Evolutionary conservation across 2,888 invertebrate genomes (phyloP).

Genomic region (Bhutanitis thaidina): DNA sequence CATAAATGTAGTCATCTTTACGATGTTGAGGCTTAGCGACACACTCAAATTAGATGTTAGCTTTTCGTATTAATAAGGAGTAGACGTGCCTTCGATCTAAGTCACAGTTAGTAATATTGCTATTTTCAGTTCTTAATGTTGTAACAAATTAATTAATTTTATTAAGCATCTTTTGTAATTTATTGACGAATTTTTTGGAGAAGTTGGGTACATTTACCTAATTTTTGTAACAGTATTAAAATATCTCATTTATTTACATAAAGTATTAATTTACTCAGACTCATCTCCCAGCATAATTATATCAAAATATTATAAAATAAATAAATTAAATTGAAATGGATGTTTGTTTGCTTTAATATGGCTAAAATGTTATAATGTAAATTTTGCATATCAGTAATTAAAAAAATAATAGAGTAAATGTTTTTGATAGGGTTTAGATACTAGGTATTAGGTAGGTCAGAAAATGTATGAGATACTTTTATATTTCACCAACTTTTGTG

Average conservation of each 20-base stretch:
- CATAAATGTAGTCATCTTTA: too few relatives aligned
- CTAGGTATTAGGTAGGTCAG: too few relatives aligned
- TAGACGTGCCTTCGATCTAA: conserved; percentile 9
- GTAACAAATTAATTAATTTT: background rate
- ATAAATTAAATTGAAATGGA: background rate
- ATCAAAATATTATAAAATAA: conserved; percentile 6
- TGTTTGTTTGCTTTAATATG: background rate
- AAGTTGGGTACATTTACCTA: conserved; percentile 5
- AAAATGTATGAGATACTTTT: too few relatives aligned
- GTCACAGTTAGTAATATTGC: background rate
- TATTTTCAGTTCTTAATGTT: background rate
- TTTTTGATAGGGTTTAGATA: too few relatives aligned
- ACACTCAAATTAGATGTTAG: too few relatives aligned
- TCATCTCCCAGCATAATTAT: background rate
- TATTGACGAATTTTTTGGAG: background rate
- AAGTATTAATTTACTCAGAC: conserved; percentile 7
- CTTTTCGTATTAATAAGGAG: background rate
- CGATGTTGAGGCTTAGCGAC: too few relatives aligned
- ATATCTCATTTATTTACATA: background rate
- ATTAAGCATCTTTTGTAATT: background rate
- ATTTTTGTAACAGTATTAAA: conserved; percentile 16
- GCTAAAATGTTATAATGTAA: too few relatives aligned
- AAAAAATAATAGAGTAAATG: too few relatives aligned
- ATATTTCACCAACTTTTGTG: too few relatives aligned
- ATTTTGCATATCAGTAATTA: too few relatives aligned